Conservation (phyloP, 2,888 invertebrate genomes). For the Tyria jacobaeae region DNA sequence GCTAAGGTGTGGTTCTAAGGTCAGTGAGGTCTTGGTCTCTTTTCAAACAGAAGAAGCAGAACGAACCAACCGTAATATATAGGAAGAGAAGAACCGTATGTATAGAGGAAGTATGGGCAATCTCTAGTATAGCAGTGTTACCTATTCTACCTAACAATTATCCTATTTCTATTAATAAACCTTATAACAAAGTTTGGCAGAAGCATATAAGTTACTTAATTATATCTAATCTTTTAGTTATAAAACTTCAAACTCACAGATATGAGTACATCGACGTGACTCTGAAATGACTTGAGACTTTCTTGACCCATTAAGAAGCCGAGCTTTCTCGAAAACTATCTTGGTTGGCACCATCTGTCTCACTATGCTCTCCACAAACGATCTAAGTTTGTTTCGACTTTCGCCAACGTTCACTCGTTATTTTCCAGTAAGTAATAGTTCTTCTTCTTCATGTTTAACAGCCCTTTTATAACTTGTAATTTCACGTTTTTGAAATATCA, state of each 20-base stretch:
- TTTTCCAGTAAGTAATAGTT: conserved; percentile 57
- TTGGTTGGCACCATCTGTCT: conserved; percentile 66
- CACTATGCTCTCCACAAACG: conserved; percentile 65
- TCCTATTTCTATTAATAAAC: background rate
- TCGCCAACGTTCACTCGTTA: conserved; percentile 49
- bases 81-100: no score
- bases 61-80: no score
- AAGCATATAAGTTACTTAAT: conserved; percentile 11
- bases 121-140: no score
- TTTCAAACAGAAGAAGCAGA: no score
- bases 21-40: no score
- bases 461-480: conserved; percentile 20
- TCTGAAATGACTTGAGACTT: conserved; percentile 61
- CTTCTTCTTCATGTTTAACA: conserved; percentile 50
- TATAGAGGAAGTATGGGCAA: no score
- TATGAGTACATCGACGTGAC: conserved; percentile 40
- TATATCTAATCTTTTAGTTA: conserved; percentile 33
- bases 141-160: no score
- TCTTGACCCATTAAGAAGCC: conserved; percentile 63
- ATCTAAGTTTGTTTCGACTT: conserved; percentile 66
- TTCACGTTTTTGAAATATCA: background rate
- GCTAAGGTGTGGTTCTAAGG: no score
- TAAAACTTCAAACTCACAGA: conserved; percentile 34
- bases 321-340: conserved; percentile 62
- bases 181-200: conserved; percentile 8